Evolutionary conservation across 2,888 invertebrate species (phyloP), one percentile per base, ranked within the genome.

Genomic region (Drosophila algonquin): DNA sequence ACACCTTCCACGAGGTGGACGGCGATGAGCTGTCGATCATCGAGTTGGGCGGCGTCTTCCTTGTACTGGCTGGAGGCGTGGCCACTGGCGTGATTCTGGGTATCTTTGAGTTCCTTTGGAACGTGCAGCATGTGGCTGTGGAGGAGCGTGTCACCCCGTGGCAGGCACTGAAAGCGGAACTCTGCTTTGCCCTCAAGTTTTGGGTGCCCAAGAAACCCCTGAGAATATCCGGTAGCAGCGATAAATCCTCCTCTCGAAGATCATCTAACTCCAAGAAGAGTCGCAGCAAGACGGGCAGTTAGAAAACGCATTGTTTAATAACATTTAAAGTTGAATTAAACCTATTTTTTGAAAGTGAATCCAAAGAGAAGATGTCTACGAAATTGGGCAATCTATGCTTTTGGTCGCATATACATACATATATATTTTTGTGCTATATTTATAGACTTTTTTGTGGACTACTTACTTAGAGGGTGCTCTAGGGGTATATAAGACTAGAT

Each of bases 31-130:
- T 92, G 35, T 91, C 91, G 35, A 90, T 92, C 21, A 90, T 90
- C 6, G 97, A 98, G 91, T 96, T 98, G 1, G 98, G 98, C 74
- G 98, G 98, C 77, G 97, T 98, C 40, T 98, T 98, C 91, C 93
- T 98, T 8, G 97, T 98, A 5, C 93, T 98, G 2, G 94, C 95
- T 3, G 93, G 93, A 12, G 98, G 98, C 0, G 95, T 96, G 52
- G 89, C 94, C 2, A 91, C 95, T 21, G 96, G 97, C 0, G 93
- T 96, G n/a, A 74, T 96, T 7, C 94, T 98, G 30, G 97, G 97
- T 14, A 92, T 97, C 18, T 93, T 95, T 60, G 98, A 99, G 92
- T 98, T 98, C 90, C 92, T 97, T 27, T 95, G 97, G 95, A 96
- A 97, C 90, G 95, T 97, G 1, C 94, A 95, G 77, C 94, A 96